Percentiles rank a stretch among this genome's conserved stretches.
These are phyloP conservation scores for Tachyglossus aculeatus DNA, from an alignment of 2,797 vertebrate genomes.

Conservation along the genomic window DNA sequence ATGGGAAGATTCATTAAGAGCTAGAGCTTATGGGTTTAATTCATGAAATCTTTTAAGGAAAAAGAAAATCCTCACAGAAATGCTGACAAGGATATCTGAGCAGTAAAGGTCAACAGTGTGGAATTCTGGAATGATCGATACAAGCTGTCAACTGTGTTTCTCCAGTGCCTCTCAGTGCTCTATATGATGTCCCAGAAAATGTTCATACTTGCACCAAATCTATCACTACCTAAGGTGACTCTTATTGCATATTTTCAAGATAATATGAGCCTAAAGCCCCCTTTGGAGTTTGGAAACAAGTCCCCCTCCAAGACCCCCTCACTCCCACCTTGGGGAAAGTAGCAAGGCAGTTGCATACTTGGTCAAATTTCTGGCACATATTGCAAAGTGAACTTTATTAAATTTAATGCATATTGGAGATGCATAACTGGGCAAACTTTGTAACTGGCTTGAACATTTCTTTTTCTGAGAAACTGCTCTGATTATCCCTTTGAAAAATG, in stretches of 20 bases:
- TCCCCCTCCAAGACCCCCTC: too few species aligned
- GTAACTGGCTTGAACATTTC: not conserved
- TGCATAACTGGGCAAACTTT: not conserved
- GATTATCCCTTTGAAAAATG: not conserved
- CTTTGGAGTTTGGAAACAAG: too few species aligned
- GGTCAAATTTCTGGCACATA: too few species aligned
- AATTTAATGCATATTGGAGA: not conserved
- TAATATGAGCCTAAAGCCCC: too few species aligned
- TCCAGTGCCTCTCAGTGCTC: not conserved
- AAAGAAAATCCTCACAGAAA: conserved; percentile 6
- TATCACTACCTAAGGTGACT: too few species aligned
- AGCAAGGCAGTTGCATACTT: too few species aligned
- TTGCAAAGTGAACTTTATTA: not conserved
- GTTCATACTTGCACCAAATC: too few species aligned
- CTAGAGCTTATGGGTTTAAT: conserved; percentile 2
- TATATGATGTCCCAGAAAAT: too few species aligned
- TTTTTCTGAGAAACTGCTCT: not conserved
- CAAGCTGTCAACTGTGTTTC: not conserved
- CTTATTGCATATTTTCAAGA: too few species aligned
- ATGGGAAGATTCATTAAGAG: conserved; percentile 22
- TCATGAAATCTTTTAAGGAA: conserved; percentile 1
- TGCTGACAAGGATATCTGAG: not conserved
- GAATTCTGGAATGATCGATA: not conserved
- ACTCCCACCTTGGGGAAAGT: too few species aligned
- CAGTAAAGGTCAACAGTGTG: not conserved